Percentiles rank a stretch among this genome's conserved stretches.
Conservation (phyloP, 2,888 invertebrate genomes). For the Zaprionus bogoriensis region DNA sequence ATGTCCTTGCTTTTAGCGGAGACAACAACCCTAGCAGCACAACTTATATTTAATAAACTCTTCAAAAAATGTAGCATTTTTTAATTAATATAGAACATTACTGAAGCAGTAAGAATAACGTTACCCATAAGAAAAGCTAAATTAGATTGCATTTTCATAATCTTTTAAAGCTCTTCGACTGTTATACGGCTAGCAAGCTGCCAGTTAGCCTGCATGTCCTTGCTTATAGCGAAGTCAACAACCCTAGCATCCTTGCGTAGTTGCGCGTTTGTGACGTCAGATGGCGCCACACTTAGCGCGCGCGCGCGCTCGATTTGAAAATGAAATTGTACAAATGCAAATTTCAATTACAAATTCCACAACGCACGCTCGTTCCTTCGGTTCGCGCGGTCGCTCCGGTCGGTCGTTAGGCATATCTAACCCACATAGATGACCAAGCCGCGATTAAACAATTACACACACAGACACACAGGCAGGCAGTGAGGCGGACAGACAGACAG, state of each 20-base stretch:
- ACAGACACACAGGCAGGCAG: constrained; percentile 15
- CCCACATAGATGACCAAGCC: constrained; percentile 64
- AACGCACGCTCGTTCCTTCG: constrained; percentile 15
- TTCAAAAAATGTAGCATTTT: no score
- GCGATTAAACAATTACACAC: constrained; percentile 60
- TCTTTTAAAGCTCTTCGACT: background rate
- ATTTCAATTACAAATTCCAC: constrained; percentile 47
- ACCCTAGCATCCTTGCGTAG: constrained; percentile 36
- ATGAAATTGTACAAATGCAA: constrained; percentile 3
- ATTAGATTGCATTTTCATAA: no score
- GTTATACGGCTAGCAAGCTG: constrained; percentile 6
- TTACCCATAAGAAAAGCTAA: no score
- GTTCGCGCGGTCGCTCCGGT: background rate
- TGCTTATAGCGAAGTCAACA: constrained; percentile 27
- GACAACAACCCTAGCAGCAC: no score
- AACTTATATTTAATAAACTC: no score
- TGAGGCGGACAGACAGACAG: constrained; percentile 1
- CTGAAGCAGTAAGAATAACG: no score
- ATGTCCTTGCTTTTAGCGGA: no score
- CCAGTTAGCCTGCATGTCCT: constrained; percentile 21
- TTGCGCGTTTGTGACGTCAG: constrained; percentile 14
- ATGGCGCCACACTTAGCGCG: constrained; percentile 28
- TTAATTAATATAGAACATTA: background rate
- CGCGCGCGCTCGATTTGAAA: background rate
- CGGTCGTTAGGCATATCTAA: constrained; percentile 44